These are phyloP conservation scores for Physeter macrocephalus DNA, from an alignment of 2,113 vertebrate species.

Conservation along the genomic window DNA sequence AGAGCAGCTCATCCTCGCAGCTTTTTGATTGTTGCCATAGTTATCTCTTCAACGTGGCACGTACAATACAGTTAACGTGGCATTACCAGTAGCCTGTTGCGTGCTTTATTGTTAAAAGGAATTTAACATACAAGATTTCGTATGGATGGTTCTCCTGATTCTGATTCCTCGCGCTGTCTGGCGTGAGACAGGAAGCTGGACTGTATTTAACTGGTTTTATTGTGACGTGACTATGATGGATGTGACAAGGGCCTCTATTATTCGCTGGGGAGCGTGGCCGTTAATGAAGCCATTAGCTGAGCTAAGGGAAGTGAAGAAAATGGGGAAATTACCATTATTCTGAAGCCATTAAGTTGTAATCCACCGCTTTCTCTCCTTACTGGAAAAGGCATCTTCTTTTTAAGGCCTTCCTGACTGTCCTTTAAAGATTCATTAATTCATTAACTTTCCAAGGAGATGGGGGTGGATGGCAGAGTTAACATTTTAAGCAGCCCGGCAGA, in stretches of 20 bases:
- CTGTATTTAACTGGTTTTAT: slow-evolving; percentile 87
- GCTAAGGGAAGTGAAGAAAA: slow-evolving; percentile 88
- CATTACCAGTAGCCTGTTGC: slow-evolving; percentile 72
- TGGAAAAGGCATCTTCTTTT: slow-evolving; percentile 83
- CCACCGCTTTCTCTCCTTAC: slow-evolving; percentile 85
- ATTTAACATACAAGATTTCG: slow-evolving; percentile 71
- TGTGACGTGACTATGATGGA: slow-evolving; percentile 89
- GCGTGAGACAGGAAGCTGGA: slow-evolving; percentile 79
- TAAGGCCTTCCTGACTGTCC: slow-evolving; percentile 83
- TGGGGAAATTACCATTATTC: slow-evolving; percentile 90
- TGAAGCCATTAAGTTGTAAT: slow-evolving; percentile 89
- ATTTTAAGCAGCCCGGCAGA: slow-evolving; percentile 82
- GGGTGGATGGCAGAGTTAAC: slow-evolving; percentile 77
- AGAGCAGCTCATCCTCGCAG: slow-evolving; percentile 43
- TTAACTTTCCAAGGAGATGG: slow-evolving; percentile 88
- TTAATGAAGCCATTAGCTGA: slow-evolving; percentile 93
- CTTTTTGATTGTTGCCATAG: slow-evolving; percentile 59
- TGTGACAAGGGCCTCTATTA: slow-evolving; percentile 85
- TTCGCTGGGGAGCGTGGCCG: slow-evolving; percentile 83
- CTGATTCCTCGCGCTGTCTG: slow-evolving; percentile 72
- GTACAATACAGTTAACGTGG: slow-evolving; percentile 52
- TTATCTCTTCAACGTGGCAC: slow-evolving; percentile 66
- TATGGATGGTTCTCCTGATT: slow-evolving; percentile 77
- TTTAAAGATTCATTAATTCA: slow-evolving; percentile 91
- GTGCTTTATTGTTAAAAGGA: slow-evolving; percentile 64